These are phyloP conservation scores for Macropodus opercularis DNA, from an alignment of 2,797 vertebrate species.

Conservation along the genomic window DNA sequence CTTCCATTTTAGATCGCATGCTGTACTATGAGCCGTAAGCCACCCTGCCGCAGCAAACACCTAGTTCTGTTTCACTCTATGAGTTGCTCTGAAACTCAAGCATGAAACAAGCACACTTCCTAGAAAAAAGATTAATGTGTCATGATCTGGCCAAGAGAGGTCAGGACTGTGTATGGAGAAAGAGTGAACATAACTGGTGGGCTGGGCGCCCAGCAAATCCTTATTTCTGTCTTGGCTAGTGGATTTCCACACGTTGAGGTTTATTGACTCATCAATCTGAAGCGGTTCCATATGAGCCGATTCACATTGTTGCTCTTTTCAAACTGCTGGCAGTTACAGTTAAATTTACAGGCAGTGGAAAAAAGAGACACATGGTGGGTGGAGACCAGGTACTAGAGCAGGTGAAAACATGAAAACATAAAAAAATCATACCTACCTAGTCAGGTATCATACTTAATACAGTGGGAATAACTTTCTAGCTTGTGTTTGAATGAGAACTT, in stretches of 20 bases:
- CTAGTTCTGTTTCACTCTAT: constrained; percentile 23
- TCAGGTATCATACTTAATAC: too few relatives aligned
- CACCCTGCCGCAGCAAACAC: constrained; percentile 9
- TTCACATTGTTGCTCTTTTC: constrained; percentile 6
- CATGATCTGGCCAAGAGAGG: constrained; percentile 24
- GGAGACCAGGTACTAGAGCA: neutral
- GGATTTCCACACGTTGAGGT: constrained; percentile 35
- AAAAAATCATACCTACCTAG: too few relatives aligned
- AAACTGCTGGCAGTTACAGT: constrained; percentile 1
- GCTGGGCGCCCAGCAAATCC: neutral
- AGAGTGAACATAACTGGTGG: constrained; percentile 2
- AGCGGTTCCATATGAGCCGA: neutral
- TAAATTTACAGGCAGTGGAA: constrained; percentile 6
- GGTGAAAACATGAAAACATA: too few relatives aligned
- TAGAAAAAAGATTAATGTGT: constrained; percentile 51
- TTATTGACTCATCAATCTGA: neutral
- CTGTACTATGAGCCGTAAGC: constrained; percentile 16
- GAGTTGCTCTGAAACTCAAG: constrained; percentile 48
- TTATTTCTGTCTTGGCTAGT: constrained; percentile 13
- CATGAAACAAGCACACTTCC: constrained; percentile 31
- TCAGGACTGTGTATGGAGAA: constrained; percentile 14
- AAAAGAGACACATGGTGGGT: neutral
- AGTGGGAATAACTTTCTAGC: too few relatives aligned
- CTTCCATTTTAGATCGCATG: constrained; percentile 26
- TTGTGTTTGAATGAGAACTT: too few relatives aligned